These are phyloP conservation scores for Gerris buenoi DNA, from an alignment of 1,140 invertebrate species.

Conservation along the genomic window DNA sequence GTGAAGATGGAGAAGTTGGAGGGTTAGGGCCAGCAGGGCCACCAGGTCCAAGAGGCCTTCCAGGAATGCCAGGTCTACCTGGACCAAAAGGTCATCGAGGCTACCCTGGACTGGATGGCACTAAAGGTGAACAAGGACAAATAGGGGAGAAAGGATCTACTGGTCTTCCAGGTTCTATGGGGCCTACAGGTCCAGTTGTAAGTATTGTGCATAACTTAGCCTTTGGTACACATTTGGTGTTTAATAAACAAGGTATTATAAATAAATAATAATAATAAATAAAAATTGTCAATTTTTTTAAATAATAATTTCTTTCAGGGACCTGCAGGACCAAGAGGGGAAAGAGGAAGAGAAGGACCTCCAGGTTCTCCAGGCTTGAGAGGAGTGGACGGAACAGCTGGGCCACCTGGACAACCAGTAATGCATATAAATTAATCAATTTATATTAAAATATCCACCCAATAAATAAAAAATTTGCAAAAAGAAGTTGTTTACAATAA, in stretches of 20 bases:
- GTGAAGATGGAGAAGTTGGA: constrained; percentile 65
- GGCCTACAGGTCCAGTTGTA: constrained; percentile 48
- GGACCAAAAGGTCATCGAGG: constrained; percentile 62
- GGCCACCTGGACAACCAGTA: constrained; percentile 56
- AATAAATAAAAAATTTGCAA: no score
- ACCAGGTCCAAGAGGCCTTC: constrained; percentile 49
- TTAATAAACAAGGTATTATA: no score
- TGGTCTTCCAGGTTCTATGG: constrained; percentile 47
- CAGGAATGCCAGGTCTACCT: constrained; percentile 56
- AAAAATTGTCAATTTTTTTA: no score
- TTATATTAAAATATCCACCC: no score
- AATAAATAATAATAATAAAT: no score
- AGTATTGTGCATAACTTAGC: no score
- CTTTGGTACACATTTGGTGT: no score
- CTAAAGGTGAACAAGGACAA: constrained; percentile 58
- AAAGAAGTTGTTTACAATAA: no score
- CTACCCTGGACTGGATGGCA: constrained; percentile 55
- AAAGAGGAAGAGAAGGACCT: constrained; percentile 65
- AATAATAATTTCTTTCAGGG: constrained; percentile 39
- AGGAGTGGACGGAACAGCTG: constrained; percentile 60
- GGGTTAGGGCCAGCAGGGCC: constrained; percentile 48
- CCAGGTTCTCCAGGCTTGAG: constrained; percentile 54
- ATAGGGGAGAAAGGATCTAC: constrained; percentile 51
- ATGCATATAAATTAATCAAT: no score
- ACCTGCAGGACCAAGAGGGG: constrained; percentile 58